Base-by-base conservation (phyloP, 1,140 invertebrate species). In the Holcopasites calliopsidis region DNA sequence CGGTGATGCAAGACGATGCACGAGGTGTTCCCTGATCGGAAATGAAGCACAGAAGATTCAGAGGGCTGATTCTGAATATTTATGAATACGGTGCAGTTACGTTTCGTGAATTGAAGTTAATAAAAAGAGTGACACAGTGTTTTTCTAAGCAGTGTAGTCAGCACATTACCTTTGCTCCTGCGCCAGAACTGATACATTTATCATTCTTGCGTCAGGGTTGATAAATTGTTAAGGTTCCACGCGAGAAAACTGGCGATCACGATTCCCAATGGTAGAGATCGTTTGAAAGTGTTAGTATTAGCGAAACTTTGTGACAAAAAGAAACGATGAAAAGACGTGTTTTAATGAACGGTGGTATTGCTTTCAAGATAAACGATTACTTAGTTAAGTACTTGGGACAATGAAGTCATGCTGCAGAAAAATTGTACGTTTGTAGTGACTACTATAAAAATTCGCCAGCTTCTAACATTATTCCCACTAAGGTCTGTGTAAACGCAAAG, bases 191-290 rank as follows among this genome's bases (percentile, higher is more conserved):
- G 60, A 74, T 62, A 57, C 52, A 73, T 65, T 66, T 52, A 49
- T 54, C 54, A 35, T 58, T 54, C 40, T 64, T 75, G 71, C 40
- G 61, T 68, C 62, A 68, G 72, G 47, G 57, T 75, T 64, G 76
- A 61, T 68, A 60, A 78, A 78, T 78, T 75, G 62, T 75, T 69
- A 58, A 69, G 23, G 13, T 49, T 75, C 10, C 13, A 28, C 49
- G 38, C 23, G 31, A 44, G 7, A 31, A 52, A 23, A 44, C 44
- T 35, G 2, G 7, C n/a, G n/a, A n/a, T 44, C 8, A 44, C 26
- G 18, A 44, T 16, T 16, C 54, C 33, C 13, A 3, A 28, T 42
- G 33, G 28, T 13, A 16, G 28, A 18, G 0, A 38, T 60, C 16
- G 35, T 23, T 26, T 31, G 44, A 28, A n/a, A 2, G 23, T 21